Base-by-base conservation (phyloP, 2,113 vertebrate species). In the Furnarius figulus region DNA sequence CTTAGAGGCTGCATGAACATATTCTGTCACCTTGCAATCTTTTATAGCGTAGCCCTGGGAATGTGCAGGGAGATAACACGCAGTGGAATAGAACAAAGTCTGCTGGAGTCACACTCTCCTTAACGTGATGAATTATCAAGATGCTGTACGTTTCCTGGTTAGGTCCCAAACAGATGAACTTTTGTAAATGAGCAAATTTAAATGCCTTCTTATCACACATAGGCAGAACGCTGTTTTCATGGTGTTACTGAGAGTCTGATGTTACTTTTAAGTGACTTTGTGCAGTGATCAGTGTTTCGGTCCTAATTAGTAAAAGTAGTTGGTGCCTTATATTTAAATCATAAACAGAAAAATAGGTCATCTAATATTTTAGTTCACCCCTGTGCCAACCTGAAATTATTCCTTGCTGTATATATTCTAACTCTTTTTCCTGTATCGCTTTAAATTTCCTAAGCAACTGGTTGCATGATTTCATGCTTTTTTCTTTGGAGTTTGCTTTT, bases 11-110 rank as follows among this genome's bases (percentile, higher is more conserved):
- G 76, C 61, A 80, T 67, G 90, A 96, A 91, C 73, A 76, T 75
- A 72, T 71, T 78, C 95, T 96, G 96, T 95, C 93, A 97, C 95
- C 95, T 94, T 96, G 92, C 95, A 95, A 28, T 93, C 94, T 95
- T 93, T 90, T 85, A 39, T 28, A 90, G 76, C 25, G 1, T 70
- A 95, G 85, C 90, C 85, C 87, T 95, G 96, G 91, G 91, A 97
- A 76, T 82, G 89, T 61, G 73, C 63, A 80, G 89, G 90, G 76
- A 97, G 96, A 95, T 95, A 95, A 95, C 93, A 78, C 23, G 35
- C 75, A 65, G 77, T 0, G 1, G 88, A 95, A 94, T 28, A 92
- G 81, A 96, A 87, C 89, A 65, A 70, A 93, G 90, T 94, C 92
- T 96, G 85, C 81, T 35, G 39, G 87, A 95, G 92, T 95, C 78